Evolutionary conservation across 2,888 invertebrate genomes (phyloP), one percentile per base, ranked within the genome.

Genomic region (Phania funesta): DNA sequence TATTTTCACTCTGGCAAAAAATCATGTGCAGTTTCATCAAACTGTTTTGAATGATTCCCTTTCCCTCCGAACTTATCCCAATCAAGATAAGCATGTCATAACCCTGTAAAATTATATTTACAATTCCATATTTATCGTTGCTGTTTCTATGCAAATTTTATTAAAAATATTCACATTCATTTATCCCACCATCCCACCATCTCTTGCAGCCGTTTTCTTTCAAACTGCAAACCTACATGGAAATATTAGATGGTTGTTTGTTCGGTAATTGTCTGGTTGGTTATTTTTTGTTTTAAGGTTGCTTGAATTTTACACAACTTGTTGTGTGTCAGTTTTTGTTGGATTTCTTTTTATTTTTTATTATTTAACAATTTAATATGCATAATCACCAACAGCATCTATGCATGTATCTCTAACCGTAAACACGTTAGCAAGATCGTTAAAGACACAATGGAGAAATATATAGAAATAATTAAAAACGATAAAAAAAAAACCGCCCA

Each of bases 291-390:
- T 5, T 38, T 38, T 60, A 32, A 26, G 48, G 46, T 48, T 58
- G 29, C 29, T 62, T 52, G 7, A 29, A 44, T 29, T 29, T 18
- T 52, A 50, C 41, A 32, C 16, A n/a, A 4, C 8, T 38, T 48
- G 38, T 20, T 73, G 38, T 50, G 38, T 62, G 22, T 38, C 60
- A n/a, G 20, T 38, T n/a, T 35, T 38, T 29, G 16, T 9, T 38
- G 18, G 2, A 38, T 60, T 26, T 52, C 18, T 29, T 68, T 44
- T 44, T 3, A 11, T 13, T 41, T 60, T 71, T 52, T 22, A 8
- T 6, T 52, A 29, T 62, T 73, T 65, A 67, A 75, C 56, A 75
- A 67, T 75, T 75, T 65, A 7, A 38, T 67, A 46, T 75, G 65
- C 54, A 67, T 67, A 67, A 67, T 75, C 56, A 22, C 38, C 13